A percentile compares a stretch with the other conserved stretches of the same genome.
Conservation (phyloP, 2,797 vertebrate genomes). For the Oreonectes daqikongensis region DNA sequence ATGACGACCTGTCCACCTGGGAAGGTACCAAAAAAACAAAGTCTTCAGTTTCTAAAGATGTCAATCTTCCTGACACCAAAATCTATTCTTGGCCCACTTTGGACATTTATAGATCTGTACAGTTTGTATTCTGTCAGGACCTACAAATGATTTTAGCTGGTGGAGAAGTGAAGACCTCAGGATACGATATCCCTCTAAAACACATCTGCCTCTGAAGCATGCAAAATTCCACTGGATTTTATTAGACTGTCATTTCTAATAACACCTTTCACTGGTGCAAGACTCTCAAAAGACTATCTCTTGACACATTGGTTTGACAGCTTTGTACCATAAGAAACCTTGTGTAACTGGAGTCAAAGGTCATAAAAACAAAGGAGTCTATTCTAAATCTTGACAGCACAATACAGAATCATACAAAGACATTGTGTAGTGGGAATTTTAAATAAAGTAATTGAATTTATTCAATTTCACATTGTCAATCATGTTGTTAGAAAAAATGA, state of each 20-base stretch:
- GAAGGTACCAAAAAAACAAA: slow-evolving; percentile 18
- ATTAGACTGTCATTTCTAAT: slow-evolving; percentile 20
- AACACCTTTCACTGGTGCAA: background rate
- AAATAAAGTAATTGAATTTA: no score
- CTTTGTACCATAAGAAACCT: slow-evolving; percentile 4
- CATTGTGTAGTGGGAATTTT: background rate
- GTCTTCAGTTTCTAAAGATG: slow-evolving; percentile 26
- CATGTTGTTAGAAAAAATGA: no score
- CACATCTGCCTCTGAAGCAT: slow-evolving; percentile 16
- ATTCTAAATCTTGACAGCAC: background rate
- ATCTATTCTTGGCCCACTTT: background rate
- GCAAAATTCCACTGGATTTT: slow-evolving; percentile 18
- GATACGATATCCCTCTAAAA: slow-evolving; percentile 15
- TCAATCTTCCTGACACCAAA: slow-evolving; percentile 30
- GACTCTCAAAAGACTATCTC: background rate
- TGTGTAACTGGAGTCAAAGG: slow-evolving; percentile 14
- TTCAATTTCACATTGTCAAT: no score
- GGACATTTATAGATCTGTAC: background rate
- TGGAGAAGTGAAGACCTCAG: slow-evolving; percentile 22
- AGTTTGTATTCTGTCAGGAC: slow-evolving; percentile 34
- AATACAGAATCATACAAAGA: background rate
- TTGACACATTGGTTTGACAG: slow-evolving; percentile 17
- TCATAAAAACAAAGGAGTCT: background rate
- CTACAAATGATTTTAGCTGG: slow-evolving; percentile 13
- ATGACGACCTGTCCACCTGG: slow-evolving; percentile 29